phyloP scores from a whole-genome alignment of 2,113 vertebrate genomes.

The Dissostichus mawsoni region DNA sequence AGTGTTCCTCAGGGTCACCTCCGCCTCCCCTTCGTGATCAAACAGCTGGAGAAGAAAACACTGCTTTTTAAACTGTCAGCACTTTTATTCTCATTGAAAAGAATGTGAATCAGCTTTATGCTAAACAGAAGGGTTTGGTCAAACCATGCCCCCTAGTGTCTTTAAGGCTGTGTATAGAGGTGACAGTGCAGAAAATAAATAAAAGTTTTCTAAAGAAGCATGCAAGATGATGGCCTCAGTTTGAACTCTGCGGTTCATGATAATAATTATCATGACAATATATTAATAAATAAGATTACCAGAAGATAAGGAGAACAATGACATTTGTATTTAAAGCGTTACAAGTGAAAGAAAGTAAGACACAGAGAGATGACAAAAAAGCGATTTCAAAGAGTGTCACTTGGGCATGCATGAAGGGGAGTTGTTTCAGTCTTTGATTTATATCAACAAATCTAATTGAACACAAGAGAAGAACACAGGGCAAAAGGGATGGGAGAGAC shows the following conservation, averaged over 20 bases:
- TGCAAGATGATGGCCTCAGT: neutral
- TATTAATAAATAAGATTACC: neutral
- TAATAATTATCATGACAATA: neutral
- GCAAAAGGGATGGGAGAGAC: neutral
- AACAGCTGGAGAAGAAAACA: slow-evolving; percentile 80
- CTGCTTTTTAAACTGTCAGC: neutral
- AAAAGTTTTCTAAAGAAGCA: too few relatives aligned
- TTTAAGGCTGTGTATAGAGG: neutral
- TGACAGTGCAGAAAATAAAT: neutral
- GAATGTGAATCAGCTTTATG: neutral
- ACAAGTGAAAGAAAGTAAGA: neutral
- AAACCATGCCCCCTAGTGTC: slow-evolving; percentile 33
- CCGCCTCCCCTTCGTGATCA: slow-evolving; percentile 74
- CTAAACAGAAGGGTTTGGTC: neutral
- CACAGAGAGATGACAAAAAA: neutral
- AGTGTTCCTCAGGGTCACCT: slow-evolving; percentile 84
- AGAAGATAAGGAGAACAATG: neutral
- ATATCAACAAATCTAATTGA: slow-evolving; percentile 14
- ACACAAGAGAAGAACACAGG: slow-evolving; percentile 16
- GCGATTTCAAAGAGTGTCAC: neutral
- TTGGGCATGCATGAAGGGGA: neutral
- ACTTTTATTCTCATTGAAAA: neutral
- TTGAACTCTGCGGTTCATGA: neutral
- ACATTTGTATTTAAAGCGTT: neutral
- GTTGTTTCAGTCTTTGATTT: slow-evolving; percentile 7